Evolutionary conservation across 2,888 invertebrate genomes (phyloP).

Genomic region (Parnassius orleans): DNA sequence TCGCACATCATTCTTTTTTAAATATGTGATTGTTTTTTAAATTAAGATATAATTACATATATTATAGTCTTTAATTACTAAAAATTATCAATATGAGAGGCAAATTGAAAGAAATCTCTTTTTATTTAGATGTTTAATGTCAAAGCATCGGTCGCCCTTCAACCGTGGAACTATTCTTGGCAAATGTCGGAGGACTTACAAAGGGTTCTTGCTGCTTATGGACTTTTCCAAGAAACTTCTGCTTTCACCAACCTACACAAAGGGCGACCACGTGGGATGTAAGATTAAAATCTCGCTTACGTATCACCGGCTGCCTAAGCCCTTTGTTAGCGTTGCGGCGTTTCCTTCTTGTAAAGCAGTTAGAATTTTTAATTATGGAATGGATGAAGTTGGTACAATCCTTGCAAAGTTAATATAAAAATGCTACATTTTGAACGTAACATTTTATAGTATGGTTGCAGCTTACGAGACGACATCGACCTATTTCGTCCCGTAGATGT

Average conservation of each 20-base stretch:
- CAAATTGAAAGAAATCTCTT: background rate
- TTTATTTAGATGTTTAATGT: conserved; percentile 8
- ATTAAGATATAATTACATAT: too few relatives aligned
- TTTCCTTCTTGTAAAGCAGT: background rate
- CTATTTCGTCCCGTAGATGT: too few relatives aligned
- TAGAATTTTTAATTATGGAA: background rate
- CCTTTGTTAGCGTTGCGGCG: conserved; percentile 2
- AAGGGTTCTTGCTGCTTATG: conserved; percentile 1
- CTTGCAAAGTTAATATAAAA: background rate
- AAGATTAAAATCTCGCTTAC: conserved; percentile 9
- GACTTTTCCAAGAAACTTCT: conserved; percentile 17
- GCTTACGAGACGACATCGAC: too few relatives aligned
- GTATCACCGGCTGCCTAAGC: conserved; percentile 1
- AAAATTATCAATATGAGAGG: background rate
- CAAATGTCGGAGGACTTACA: conserved; percentile 5
- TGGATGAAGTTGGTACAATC: background rate
- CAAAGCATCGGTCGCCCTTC: conserved; percentile 11
- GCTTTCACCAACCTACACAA: conserved; percentile 6
- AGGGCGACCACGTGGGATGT: conserved; percentile 1
- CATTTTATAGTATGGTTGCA: too few relatives aligned
- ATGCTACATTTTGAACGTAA: too few relatives aligned
- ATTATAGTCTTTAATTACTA: too few relatives aligned
- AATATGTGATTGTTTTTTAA: too few relatives aligned
- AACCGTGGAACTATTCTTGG: background rate
- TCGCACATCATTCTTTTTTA: too few relatives aligned